Conservation (phyloP, 1,140 invertebrate species). For the Calosoma granatense region DNA sequence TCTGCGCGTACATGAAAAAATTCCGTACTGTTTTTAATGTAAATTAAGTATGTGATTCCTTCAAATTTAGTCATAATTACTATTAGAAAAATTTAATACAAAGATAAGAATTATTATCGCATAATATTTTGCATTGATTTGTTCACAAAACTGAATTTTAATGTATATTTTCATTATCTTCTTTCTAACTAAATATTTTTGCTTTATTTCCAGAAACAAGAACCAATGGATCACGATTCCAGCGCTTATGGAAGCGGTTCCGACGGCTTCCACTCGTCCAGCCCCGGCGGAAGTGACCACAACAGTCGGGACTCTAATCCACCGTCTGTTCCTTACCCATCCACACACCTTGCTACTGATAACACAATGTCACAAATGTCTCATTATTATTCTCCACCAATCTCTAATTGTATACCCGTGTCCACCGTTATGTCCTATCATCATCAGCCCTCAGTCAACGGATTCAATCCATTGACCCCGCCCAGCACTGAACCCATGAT, state of each 20-base stretch:
- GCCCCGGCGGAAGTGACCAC: constrained; percentile 25
- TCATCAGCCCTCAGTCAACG: constrained; percentile 30
- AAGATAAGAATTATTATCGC: too few relatives aligned
- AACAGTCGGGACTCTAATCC: constrained; percentile 21
- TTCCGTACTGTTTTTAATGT: too few relatives aligned
- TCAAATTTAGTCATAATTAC: too few relatives aligned
- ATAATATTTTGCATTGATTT: too few relatives aligned
- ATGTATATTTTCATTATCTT: too few relatives aligned
- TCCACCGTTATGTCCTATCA: not conserved
- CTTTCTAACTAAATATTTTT: too few relatives aligned
- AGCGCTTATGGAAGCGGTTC: constrained; percentile 32
- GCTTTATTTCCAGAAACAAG: constrained; percentile 32
- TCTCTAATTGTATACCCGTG: constrained; percentile 3
- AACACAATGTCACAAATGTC: not conserved
- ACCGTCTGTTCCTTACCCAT: constrained; percentile 2
- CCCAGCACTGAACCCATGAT: constrained; percentile 31
- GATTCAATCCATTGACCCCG: constrained; percentile 35
- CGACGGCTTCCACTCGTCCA: constrained; percentile 25
- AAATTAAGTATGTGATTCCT: too few relatives aligned
- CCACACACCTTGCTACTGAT: not conserved
- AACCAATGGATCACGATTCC: constrained; percentile 28
- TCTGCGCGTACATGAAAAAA: not conserved
- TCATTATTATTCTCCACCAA: constrained; percentile 17
- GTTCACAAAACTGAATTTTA: too few relatives aligned
- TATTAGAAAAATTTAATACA: too few relatives aligned